Percentiles rank a stretch among this genome's conserved stretches.
phyloP scores from a whole-genome alignment of 2,113 vertebrate species.

The Ellobius talpinus region DNA sequence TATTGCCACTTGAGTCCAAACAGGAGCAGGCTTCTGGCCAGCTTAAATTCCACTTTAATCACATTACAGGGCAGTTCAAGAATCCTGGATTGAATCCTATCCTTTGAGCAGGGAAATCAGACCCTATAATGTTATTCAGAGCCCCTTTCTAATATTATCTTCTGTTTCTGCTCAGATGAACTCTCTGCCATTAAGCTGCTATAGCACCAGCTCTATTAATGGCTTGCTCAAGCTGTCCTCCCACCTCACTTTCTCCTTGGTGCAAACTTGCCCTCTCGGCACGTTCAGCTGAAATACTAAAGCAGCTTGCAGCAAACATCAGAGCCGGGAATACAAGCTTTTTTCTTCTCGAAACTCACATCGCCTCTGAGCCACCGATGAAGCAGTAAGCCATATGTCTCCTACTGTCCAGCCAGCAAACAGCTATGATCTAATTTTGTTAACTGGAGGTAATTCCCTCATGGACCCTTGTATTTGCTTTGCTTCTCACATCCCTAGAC shows the following conservation, averaged over 20 bases:
- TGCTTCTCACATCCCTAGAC: neutral
- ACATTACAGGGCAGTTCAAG: neutral
- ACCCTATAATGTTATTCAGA: neutral
- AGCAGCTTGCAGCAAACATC: neutral
- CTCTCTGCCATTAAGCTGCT: neutral
- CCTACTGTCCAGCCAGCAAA: neutral
- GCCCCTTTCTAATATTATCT: neutral
- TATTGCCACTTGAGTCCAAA: constrained; percentile 40
- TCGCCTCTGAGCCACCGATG: neutral
- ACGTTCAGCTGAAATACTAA: neutral
- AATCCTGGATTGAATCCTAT: constrained; percentile 23
- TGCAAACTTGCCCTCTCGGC: neutral
- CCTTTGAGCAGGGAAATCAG: constrained; percentile 28
- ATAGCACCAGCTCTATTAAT: neutral
- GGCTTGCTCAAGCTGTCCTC: neutral
- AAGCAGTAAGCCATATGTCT: constrained; percentile 12
- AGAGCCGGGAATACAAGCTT: constrained; percentile 35
- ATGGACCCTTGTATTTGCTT: neutral
- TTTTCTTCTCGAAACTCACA: constrained; percentile 29
- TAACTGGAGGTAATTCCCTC: neutral
- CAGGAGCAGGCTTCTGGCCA: neutral
- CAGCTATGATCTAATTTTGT: constrained; percentile 18
- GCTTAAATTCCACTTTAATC: constrained; percentile 37
- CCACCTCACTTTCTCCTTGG: neutral
- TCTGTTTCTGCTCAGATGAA: neutral